Conservation (phyloP, 2,797 vertebrate genomes). For the Monodelphis domestica region DNA sequence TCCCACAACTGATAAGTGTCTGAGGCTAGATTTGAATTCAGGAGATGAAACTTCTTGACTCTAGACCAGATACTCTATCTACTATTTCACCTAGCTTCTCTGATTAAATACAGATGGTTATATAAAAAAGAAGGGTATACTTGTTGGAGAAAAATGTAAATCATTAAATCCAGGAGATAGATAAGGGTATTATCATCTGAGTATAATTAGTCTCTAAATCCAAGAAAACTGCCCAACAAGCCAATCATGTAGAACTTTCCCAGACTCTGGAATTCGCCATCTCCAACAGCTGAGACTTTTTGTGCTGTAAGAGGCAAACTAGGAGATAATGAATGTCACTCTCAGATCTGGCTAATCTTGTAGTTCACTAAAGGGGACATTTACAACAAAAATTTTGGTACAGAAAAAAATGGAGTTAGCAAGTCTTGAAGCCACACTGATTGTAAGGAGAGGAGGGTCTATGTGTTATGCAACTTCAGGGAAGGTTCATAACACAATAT, state of each 20-base stretch:
- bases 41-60: too few relatives aligned
- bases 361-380: background rate
- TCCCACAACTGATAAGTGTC: too few relatives aligned
- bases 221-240: background rate
- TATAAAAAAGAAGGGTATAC: background rate
- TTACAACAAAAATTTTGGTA: background rate
- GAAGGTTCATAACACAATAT: background rate
- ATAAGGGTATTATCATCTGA: background rate
- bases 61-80: too few relatives aligned
- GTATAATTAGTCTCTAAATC: background rate
- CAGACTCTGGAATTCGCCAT: background rate
- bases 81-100: too few relatives aligned
- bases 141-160: background rate
- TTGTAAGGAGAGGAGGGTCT: background rate
- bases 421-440: background rate
- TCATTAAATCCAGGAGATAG: background rate
- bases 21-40: too few relatives aligned
- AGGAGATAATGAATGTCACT: background rate
- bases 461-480: background rate
- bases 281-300: background rate
- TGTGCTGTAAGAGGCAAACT: background rate
- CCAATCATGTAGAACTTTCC: background rate
- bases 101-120: too few relatives aligned
- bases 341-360: background rate
- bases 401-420: background rate